Percentiles rank a stretch among this genome's conserved stretches.
Evolutionary conservation across 2,113 vertebrate species (phyloP).

Genomic region (Bagarius yarrelli): DNA sequence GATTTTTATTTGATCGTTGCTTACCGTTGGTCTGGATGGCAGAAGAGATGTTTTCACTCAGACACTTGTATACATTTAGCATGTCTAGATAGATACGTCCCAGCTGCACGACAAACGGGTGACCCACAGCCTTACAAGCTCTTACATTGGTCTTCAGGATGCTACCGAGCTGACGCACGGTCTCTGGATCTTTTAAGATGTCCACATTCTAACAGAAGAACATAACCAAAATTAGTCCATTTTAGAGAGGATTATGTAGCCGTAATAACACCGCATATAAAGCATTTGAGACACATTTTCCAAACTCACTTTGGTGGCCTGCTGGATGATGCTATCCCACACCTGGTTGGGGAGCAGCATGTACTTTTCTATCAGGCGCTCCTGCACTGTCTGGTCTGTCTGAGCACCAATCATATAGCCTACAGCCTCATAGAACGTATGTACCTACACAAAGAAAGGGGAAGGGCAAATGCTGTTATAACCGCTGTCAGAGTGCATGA

Average conservation of each 20-base stretch:
- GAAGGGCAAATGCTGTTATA: slow-evolving; percentile 66
- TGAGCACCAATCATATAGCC: slow-evolving; percentile 97
- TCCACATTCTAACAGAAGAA: slow-evolving; percentile 83
- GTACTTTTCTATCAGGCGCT: slow-evolving; percentile 94
- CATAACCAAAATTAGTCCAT: not conserved
- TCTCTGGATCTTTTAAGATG: slow-evolving; percentile 94
- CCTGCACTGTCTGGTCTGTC: slow-evolving; percentile 89
- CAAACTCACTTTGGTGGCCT: slow-evolving; percentile 90
- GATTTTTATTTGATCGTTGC: not conserved
- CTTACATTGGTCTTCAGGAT: slow-evolving; percentile 96
- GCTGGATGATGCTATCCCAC: slow-evolving; percentile 97
- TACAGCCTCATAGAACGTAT: slow-evolving; percentile 94
- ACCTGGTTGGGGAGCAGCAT: slow-evolving; percentile 96
- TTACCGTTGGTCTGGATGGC: slow-evolving; percentile 93
- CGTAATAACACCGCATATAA: not conserved
- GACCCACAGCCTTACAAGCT: slow-evolving; percentile 92
- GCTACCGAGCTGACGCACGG: slow-evolving; percentile 92
- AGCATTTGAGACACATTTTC: not conserved
- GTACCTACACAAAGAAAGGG: slow-evolving; percentile 72
- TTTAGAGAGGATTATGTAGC: not conserved
- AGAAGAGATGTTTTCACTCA: slow-evolving; percentile 97
- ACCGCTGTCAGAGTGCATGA: slow-evolving; percentile 63
- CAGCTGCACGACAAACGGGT: slow-evolving; percentile 92
- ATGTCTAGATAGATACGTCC: slow-evolving; percentile 97
- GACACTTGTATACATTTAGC: slow-evolving; percentile 98